These are phyloP conservation scores for Callithrix jacchus DNA, from an alignment of 2,113 vertebrate species.

Conservation along the genomic window DNA sequence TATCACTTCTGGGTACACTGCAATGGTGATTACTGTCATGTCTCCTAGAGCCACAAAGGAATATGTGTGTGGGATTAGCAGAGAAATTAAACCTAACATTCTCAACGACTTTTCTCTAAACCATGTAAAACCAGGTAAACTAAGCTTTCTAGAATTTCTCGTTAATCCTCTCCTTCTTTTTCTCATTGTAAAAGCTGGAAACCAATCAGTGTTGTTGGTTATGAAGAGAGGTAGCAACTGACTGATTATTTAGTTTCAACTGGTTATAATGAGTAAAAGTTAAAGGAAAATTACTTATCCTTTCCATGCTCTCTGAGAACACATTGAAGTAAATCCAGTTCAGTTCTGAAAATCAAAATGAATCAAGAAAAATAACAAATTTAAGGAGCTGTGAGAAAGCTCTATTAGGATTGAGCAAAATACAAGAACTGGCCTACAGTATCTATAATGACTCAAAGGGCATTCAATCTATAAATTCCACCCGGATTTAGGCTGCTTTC, in stretches of 20 bases:
- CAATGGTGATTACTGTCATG: fast-evolving
- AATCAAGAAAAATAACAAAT: constrained; percentile 13
- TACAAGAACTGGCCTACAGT: not conserved
- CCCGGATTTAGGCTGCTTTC: not conserved
- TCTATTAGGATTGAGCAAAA: not conserved
- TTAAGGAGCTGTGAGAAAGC: not conserved
- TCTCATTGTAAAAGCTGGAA: not conserved
- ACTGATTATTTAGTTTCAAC: not conserved
- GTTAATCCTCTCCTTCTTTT: not conserved
- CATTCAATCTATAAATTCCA: constrained; percentile 19
- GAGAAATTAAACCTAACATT: not conserved
- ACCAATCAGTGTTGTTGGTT: not conserved
- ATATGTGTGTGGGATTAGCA: not conserved
- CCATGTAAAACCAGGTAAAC: not conserved
- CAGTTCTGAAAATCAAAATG: constrained; percentile 46
- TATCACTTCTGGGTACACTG: not conserved
- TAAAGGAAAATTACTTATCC: constrained; percentile 31
- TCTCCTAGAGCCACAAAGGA: not conserved
- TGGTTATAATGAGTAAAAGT: constrained; percentile 17
- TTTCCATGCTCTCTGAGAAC: constrained; percentile 29
- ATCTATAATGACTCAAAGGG: not conserved
- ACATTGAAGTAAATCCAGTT: constrained; percentile 23
- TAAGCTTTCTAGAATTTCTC: not conserved
- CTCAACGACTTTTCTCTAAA: not conserved
- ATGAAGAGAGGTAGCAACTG: not conserved